Conservation (phyloP, 23 tunicate species). For the Corella eumyota region DNA sequence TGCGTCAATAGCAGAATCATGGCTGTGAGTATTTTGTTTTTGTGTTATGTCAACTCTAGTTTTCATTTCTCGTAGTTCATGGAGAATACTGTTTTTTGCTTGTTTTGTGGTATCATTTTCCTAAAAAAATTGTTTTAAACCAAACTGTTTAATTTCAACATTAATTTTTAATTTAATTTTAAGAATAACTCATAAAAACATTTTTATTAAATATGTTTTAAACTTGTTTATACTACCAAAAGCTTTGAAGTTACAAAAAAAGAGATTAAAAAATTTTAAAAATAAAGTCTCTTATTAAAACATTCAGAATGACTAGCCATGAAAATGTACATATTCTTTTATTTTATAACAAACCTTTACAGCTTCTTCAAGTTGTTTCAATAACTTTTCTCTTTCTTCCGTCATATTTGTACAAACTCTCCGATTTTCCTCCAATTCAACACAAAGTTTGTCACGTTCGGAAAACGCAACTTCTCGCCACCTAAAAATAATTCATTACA, state of each 20-base stretch:
- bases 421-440: constrained; percentile 59
- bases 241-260: too few species aligned
- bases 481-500: constrained; percentile 4
- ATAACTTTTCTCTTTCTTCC: constrained; percentile 49
- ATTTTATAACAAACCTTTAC: constrained; percentile 65
- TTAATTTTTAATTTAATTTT: not conserved
- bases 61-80: constrained; percentile 39
- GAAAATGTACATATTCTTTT: too few species aligned
- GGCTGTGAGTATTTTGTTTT: constrained; percentile 40
- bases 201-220: too few species aligned
- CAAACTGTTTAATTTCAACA: not conserved
- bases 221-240: too few species aligned
- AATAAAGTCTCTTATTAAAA: too few species aligned
- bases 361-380: constrained; percentile 74
- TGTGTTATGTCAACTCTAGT: constrained; percentile 18
- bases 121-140: constrained; percentile 8
- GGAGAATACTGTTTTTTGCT: constrained; percentile 31
- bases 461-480: constrained; percentile 70
- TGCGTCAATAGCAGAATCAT: constrained; percentile 85
- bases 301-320: too few species aligned
- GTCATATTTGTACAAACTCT: constrained; percentile 32
- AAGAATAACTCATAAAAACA: not conserved
- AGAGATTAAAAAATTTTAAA: too few species aligned
- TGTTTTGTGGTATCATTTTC: constrained; percentile 68
- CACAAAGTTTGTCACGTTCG: constrained; percentile 63